These are phyloP conservation scores for Magallana gigas DNA, from an alignment of 1,140 invertebrate species.

Conservation along the genomic window DNA sequence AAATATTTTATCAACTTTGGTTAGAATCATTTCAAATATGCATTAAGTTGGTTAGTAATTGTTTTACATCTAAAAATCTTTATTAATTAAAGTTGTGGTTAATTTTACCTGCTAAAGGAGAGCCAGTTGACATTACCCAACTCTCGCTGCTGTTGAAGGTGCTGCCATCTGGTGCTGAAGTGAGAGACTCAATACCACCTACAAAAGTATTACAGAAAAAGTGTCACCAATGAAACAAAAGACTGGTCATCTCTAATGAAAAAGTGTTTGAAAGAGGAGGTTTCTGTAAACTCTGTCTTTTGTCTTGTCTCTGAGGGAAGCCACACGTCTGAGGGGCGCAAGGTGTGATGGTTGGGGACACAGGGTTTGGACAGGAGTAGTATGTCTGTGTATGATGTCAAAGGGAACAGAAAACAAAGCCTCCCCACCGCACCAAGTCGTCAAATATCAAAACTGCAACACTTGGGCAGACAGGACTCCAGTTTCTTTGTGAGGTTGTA, in stretches of 20 bases:
- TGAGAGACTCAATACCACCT: constrained; percentile 52
- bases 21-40: too few relatives aligned
- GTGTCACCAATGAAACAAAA: neutral
- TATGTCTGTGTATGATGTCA: neutral
- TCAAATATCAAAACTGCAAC: constrained; percentile 16
- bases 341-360: neutral
- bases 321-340: neutral
- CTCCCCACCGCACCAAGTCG: neutral
- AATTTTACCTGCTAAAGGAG: constrained; percentile 43
- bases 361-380: neutral
- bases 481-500: neutral
- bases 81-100: too few relatives aligned
- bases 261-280: constrained; percentile 36
- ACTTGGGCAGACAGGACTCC: neutral
- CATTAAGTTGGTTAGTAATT: too few relatives aligned
- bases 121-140: constrained; percentile 55
- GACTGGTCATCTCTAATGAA: neutral
- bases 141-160: constrained; percentile 53
- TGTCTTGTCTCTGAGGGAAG: neutral
- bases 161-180: constrained; percentile 55
- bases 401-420: neutral
- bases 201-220: constrained; percentile 30
- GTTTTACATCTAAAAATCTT: too few relatives aligned
- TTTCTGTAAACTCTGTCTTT: neutral
- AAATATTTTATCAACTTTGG: too few relatives aligned